Evolutionary conservation across 2,888 invertebrate genomes (phyloP).

Genomic region (Drosophila rubida): DNA sequence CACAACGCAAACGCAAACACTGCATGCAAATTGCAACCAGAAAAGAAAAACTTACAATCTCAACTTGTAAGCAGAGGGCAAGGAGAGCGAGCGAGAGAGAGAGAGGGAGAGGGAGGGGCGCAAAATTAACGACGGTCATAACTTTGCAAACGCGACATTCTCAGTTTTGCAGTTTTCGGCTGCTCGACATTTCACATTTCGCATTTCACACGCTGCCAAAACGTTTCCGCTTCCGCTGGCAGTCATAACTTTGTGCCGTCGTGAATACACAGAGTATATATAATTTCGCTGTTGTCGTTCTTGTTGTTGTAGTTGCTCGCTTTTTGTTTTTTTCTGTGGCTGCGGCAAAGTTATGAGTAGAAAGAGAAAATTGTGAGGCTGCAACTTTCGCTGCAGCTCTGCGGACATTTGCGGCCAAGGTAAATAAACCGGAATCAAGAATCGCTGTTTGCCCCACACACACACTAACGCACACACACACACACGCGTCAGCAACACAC

Average conservation of each 20-base stretch:
- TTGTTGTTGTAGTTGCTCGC: conserved; percentile 1
- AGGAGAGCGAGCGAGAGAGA: too few relatives aligned
- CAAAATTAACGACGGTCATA: conserved; percentile 66
- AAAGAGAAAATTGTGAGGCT: conserved; percentile 28
- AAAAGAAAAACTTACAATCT: conserved; percentile 13
- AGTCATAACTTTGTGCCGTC: conserved; percentile 65
- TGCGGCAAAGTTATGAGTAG: conserved; percentile 47
- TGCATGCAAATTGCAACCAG: conserved; percentile 19
- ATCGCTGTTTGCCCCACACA: conserved; percentile 37
- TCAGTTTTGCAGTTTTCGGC: conserved; percentile 56
- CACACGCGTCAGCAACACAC: neutral
- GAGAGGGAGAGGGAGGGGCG: neutral
- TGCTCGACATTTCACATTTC: conserved; percentile 73
- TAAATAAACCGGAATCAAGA: conserved; percentile 63
- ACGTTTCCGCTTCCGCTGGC: conserved; percentile 73
- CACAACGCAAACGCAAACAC: conserved; percentile 1
- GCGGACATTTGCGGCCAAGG: conserved; percentile 19
- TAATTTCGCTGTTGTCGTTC: conserved; percentile 2
- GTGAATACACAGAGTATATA: conserved; percentile 3
- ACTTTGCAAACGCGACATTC: conserved; percentile 72
- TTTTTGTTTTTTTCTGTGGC: conserved; percentile 1
- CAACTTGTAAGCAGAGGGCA: neutral
- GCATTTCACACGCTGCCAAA: conserved; percentile 79
- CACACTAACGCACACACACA: too few relatives aligned
- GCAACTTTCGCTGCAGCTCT: conserved; percentile 52